A percentile compares a stretch with the other conserved stretches of the same genome.
phyloP scores from a whole-genome alignment of 2,888 invertebrate species.

The Alentia gelatinosa region DNA sequence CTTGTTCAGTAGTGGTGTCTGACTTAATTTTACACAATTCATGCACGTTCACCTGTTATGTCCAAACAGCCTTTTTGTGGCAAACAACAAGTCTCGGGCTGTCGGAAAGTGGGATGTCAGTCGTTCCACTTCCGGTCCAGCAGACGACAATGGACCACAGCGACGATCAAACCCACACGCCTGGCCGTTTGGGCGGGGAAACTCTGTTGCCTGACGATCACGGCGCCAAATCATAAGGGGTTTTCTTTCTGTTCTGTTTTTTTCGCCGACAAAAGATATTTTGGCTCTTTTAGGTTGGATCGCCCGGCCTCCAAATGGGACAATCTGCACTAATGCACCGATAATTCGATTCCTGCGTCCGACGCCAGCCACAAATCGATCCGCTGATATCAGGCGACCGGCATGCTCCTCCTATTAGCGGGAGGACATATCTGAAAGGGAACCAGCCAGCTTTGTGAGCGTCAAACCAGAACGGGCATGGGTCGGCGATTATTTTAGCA shows the following conservation, averaged over 20 bases:
- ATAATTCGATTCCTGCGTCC: neutral
- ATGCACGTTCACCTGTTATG: no score
- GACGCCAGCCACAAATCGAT: neutral
- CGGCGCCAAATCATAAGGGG: neutral
- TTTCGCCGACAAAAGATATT: neutral
- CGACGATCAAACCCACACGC: neutral
- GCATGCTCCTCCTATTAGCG: no score
- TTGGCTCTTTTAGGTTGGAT: neutral
- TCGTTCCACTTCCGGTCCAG: neutral
- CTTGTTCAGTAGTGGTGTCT: no score
- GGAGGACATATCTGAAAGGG: no score
- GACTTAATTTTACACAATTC: no score
- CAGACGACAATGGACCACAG: neutral
- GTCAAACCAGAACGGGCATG: no score
- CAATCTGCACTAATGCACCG: conserved; percentile 19
- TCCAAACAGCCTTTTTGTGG: no score
- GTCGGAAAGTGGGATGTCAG: no score
- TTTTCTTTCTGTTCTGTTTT: neutral
- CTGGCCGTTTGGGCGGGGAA: neutral
- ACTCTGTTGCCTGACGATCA: neutral
- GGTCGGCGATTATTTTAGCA: no score
- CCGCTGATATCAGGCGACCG: neutral
- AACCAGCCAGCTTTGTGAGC: no score
- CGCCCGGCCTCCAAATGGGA: neutral
- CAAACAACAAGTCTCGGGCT: no score